Conservation (phyloP, 2,797 vertebrate species). For the Urophycis tenuis region DNA sequence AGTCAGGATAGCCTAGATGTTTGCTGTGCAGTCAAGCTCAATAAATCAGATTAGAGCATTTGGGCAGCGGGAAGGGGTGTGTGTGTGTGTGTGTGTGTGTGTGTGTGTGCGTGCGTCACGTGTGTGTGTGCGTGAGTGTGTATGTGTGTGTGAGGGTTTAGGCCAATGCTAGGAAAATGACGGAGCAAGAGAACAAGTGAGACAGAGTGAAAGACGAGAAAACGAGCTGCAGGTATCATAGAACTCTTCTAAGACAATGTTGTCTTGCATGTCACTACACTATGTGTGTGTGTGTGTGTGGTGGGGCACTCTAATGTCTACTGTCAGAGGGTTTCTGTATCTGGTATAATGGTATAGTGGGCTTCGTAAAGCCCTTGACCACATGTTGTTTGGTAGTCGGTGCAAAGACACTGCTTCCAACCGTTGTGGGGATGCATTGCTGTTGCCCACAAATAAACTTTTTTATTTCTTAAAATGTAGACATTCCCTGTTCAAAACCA, state of each 20-base stretch:
- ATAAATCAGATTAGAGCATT: conserved; percentile 54
- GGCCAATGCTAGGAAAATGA: conserved; percentile 19
- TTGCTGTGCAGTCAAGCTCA: conserved; percentile 51
- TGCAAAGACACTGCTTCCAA: too few species aligned
- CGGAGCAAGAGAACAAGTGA: neutral
- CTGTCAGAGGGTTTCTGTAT: neutral
- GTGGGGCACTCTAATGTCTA: neutral
- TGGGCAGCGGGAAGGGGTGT: conserved; percentile 34
- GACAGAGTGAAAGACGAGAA: neutral
- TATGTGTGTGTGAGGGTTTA: neutral
- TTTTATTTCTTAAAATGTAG: too few species aligned
- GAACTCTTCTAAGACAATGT: conserved; percentile 12
- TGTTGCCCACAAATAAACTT: too few species aligned
- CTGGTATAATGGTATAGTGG: too few species aligned
- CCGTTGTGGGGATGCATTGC: too few species aligned
- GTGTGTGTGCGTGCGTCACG: conserved; percentile 2
- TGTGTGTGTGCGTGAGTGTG: conserved; percentile 6
- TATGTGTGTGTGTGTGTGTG: conserved; percentile 9
- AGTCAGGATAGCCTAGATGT: conserved; percentile 37
- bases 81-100: conserved; percentile 8
- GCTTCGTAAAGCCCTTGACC: neutral
- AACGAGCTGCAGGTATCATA: neutral
- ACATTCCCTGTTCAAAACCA: too few species aligned
- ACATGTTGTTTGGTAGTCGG: neutral
- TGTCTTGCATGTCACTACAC: neutral